Conservation (phyloP, 2,113 vertebrate species). For the Forbesichthys agassizii region DNA sequence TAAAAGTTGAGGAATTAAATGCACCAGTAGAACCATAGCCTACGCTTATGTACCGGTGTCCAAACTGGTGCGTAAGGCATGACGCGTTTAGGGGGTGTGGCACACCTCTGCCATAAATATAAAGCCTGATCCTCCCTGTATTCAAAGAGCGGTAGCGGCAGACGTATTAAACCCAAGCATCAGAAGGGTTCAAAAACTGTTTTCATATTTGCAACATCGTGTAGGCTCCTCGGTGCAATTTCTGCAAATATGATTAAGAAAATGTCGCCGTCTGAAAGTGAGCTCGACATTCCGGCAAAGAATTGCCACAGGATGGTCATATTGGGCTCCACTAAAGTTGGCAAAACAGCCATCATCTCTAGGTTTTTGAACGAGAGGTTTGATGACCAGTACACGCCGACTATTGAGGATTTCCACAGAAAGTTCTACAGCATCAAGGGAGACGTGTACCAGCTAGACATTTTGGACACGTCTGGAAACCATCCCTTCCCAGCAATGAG, state of each 20-base stretch:
- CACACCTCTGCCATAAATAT: constrained; percentile 54
- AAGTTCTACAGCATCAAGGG: constrained; percentile 97
- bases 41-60: constrained; percentile 22
- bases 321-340: constrained; percentile 96
- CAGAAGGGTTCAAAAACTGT: background rate
- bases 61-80: constrained; percentile 41
- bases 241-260: constrained; percentile 92
- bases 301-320: constrained; percentile 98
- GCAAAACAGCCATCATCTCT: constrained; percentile 95
- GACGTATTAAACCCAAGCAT: constrained; percentile 7
- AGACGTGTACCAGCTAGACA: constrained; percentile 93
- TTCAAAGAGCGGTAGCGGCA: constrained; percentile 20
- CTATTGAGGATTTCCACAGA: constrained; percentile 97
- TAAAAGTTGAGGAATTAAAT: background rate
- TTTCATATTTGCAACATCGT: background rate
- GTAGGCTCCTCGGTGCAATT: constrained; percentile 12
- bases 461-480: constrained; percentile 95
- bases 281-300: constrained; percentile 91
- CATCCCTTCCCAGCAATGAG: constrained; percentile 97
- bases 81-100: constrained; percentile 65
- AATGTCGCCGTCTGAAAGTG: constrained; percentile 85
- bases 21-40: background rate
- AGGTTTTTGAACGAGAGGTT: constrained; percentile 93
- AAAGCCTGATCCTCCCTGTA: constrained; percentile 8
- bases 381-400: constrained; percentile 95